Evolutionary conservation across 2,797 vertebrate species (phyloP), one percentile per base, ranked within the genome.

Genomic region (Periparus ater): DNA sequence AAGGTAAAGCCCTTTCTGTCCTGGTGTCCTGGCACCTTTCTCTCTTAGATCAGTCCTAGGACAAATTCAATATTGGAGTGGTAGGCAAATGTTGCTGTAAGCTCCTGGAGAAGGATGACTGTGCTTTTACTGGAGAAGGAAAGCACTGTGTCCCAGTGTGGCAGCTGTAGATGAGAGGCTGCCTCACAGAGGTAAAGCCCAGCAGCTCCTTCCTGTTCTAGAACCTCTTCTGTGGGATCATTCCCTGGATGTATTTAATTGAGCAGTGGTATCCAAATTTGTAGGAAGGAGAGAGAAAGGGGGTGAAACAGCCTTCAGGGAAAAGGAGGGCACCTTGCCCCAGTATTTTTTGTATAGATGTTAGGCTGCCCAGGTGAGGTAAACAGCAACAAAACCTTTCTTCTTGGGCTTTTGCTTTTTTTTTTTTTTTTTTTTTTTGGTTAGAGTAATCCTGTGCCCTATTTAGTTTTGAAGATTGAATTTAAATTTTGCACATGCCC

Each of bases 181-280:
- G 62, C 32, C 36, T 58, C 27, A 51, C 32, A 66, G 26, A 57
- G 10, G 9, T 26, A 15, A 67, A 32, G 26, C 9, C 17, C 36
- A 44, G 62, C 61, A 32, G 22, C 9, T 0, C 0, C 27, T 22
- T 75, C n/a, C 16, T 76, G 29, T n/a, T 36, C 55, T 61, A n/a
- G 22, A 67, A 53, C 19, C 16, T 61, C 54, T 17, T n/a, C 19
- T 17, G 62, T n/a, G 40, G 47, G 19, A 76, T 23, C n/a, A 45
- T 45, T 76, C 22, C 38, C n/a, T 25, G n/a, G 23, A 38, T 61
- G 11, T 20, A 29, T 40, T 68, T 0, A 0, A 32, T 6, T 53
- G n/a, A 68, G 22, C 54, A 53, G 19, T 11, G 19, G 8, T 53
- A 25, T 60, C 38, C 62, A 67, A 25, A 61, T 29, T 29, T 27